phyloP scores from a whole-genome alignment of 2,888 invertebrate genomes.

The Orchesellides sinensis region DNA sequence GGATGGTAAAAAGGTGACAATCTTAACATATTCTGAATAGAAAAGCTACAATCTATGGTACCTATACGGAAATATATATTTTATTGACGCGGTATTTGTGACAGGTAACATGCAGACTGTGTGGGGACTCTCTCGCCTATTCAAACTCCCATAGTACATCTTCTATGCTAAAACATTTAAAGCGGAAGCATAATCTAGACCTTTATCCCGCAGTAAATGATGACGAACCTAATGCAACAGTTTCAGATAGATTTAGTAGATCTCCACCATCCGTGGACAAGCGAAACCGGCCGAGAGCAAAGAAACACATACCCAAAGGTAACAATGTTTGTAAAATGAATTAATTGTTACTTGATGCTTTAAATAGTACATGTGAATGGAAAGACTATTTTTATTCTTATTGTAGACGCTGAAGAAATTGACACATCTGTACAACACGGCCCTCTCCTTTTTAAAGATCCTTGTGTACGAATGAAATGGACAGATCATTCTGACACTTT shows the following conservation, averaged over 20 bases:
- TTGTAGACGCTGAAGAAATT: conserved; percentile 43
- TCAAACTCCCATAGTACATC: conserved; percentile 71
- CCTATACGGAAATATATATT: not conserved
- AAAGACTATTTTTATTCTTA: not conserved
- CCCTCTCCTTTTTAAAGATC: conserved; percentile 66
- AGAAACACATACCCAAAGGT: conserved; percentile 42
- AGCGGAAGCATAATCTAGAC: conserved; percentile 68
- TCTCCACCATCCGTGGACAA: conserved; percentile 8
- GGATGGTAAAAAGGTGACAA: conserved; percentile 66
- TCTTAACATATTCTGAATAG: too few relatives aligned
- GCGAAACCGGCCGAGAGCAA: conserved; percentile 39
- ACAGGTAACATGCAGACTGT: conserved; percentile 68
- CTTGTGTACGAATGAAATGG: conserved; percentile 72
- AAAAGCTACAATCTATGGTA: not conserved
- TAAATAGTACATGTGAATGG: too few relatives aligned
- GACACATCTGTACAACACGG: conserved; percentile 68
- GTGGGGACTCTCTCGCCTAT: conserved; percentile 69
- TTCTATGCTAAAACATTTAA: conserved; percentile 71
- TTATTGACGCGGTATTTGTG: not conserved
- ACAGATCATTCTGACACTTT: conserved; percentile 71
- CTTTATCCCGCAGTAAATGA: conserved; percentile 50
- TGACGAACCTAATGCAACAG: conserved; percentile 3
- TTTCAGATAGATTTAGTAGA: not conserved
- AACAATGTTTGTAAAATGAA: not conserved
- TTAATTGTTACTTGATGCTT: not conserved